Evolutionary conservation across 2,113 vertebrate genomes (phyloP).

Genomic region (Peromyscus polionotus): DNA sequence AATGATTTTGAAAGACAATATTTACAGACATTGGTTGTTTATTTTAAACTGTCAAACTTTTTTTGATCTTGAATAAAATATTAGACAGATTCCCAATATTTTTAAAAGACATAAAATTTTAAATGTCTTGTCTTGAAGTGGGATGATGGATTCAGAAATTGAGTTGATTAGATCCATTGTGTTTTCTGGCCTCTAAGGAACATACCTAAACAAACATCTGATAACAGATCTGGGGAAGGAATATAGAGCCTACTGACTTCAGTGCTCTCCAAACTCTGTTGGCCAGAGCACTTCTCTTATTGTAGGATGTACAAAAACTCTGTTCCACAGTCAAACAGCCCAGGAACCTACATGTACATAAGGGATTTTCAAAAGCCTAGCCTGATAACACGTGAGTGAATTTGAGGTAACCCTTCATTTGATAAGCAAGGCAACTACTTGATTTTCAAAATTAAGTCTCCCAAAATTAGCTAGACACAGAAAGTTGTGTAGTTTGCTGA

Average conservation of each 20-base stretch:
- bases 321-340: not conserved
- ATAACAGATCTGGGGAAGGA: not conserved
- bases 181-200: not conserved
- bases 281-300: not conserved
- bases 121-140: not conserved
- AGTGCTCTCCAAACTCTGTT: not conserved
- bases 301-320: not conserved
- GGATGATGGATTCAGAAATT: not conserved
- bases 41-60: conserved; percentile 63
- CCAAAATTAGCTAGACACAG: not conserved
- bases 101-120: conserved; percentile 27
- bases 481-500: not conserved
- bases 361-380: not conserved
- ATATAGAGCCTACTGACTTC: not conserved
- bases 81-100: not conserved
- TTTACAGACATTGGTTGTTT: conserved; percentile 46
- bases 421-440: not conserved
- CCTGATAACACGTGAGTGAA: not conserved
- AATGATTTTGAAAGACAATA: conserved; percentile 48
- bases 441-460: not conserved
- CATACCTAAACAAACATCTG: not conserved
- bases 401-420: not conserved
- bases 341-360: not conserved
- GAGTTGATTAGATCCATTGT: not conserved
- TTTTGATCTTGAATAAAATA: conserved; percentile 53